Base-by-base conservation (phyloP, 2,888 invertebrate genomes). In the Meliscaeva auricollis region DNA sequence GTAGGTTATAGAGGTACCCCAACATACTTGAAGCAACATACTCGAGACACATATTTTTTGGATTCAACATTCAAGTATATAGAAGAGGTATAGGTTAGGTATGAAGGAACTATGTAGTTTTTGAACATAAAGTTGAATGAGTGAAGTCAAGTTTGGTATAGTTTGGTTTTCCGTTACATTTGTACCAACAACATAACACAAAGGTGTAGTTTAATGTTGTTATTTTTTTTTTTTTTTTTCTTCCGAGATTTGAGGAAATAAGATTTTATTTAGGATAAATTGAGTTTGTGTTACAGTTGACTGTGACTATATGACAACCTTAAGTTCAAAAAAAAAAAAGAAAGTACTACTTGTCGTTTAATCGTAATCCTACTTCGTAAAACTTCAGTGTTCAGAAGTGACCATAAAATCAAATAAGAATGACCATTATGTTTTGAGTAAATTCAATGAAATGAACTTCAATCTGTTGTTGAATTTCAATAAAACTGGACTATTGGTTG, bases 211-310 rank as follows among this genome's bases (percentile, higher is more conserved):
- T 54, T 54, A 54, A 54, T 35, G 20, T 20, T 58, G 11, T 20
- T 20, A 13, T 13, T 11, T 38, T 38, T 9, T 9, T 38, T 8
- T 38, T 38, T 38, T 8, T 5, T 38, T 38, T 44, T 44, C 6
- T 3, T 44, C 2, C 2, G 7, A n/a, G 11, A n/a, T 44, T 35
- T 15, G 15, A 11, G n/a, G 15, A 60, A 41, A 58, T 38, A 20
- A 20, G 22, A 60, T 60, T 60, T 60, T 41, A 60, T 60, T 41
- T 35, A 41, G 22, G 60, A 60, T 60, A 41, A 60, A 41, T 60
- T 7, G 60, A 60, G 8, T 41, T 60, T 60, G 60, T 38, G 17
- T 35, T 60, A 20, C 60, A 60, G 20, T 60, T 60, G 60, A 60
- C 22, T 41, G 2, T 60, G 9, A 60, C n/a, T 22, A 60, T 22